Evolutionary conservation across 37 sponge, comb jelly and placozoan genomes (phyloP).

Genomic region (Haliclona indistincta): DNA sequence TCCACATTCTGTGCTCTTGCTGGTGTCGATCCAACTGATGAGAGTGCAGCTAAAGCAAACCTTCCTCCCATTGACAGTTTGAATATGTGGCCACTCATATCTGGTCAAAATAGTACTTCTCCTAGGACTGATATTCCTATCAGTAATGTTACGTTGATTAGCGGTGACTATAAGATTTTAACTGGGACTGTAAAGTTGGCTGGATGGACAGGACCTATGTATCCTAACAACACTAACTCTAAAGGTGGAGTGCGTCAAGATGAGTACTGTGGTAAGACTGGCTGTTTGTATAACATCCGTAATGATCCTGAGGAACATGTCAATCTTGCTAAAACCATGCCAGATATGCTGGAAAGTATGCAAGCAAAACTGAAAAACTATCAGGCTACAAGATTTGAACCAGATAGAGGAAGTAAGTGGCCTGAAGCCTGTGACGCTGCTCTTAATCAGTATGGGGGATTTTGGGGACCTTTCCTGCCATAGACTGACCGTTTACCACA

Average conservation of each 20-base stretch:
- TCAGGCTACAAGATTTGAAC: not conserved
- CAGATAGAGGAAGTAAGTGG: constrained; percentile 11
- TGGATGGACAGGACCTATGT: constrained; percentile 18
- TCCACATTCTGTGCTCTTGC: constrained; percentile 30
- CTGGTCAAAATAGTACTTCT: constrained; percentile 16
- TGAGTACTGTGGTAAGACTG: constrained; percentile 12
- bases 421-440: constrained; percentile 29
- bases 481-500: no score
- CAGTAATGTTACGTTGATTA: not conserved
- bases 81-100: constrained; percentile 27
- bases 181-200: not conserved
- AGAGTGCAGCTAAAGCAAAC: constrained; percentile 26
- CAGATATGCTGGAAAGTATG: constrained; percentile 21
- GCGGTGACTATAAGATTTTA: no score
- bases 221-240: constrained; percentile 1
- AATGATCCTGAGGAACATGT: constrained; percentile 26
- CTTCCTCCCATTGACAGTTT: constrained; percentile 24
- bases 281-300: constrained; percentile 27
- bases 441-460: constrained; percentile 15
- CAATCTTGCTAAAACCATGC: constrained; percentile 3
- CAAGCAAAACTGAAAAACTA: constrained; percentile 5
- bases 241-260: not conserved
- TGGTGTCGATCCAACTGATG: constrained; percentile 24
- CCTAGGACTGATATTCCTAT: constrained; percentile 5
- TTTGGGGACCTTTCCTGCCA: constrained; percentile 33